These are phyloP conservation scores for Penaeus vannamei DNA, from an alignment of 1,140 invertebrate species.

Conservation along the genomic window DNA sequence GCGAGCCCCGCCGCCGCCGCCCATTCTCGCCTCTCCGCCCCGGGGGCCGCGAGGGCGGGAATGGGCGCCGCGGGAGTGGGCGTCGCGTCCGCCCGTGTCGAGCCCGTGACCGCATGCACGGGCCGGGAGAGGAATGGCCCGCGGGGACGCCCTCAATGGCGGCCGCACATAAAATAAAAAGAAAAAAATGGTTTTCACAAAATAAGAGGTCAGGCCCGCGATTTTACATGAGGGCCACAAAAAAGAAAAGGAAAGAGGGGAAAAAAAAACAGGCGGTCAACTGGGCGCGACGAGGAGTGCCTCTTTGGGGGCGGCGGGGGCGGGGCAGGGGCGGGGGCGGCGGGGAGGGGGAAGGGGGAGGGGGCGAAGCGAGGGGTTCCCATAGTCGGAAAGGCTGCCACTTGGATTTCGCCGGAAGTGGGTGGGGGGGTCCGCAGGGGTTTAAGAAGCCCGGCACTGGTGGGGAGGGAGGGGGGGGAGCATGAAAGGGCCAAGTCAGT, in stretches of 20 bases:
- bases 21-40: constrained; percentile 27
- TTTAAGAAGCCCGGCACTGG: too few relatives aligned
- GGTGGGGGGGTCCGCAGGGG: neutral
- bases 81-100: neutral
- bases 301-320: neutral
- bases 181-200: constrained; percentile 60
- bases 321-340: neutral
- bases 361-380: neutral
- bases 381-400: neutral
- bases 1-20: neutral
- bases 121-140: constrained; percentile 63
- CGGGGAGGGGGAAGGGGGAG: neutral
- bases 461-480: neutral
- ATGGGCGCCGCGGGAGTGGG: constrained; percentile 3
- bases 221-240: constrained; percentile 66
- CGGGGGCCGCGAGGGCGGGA: constrained; percentile 33
- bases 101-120: constrained; percentile 45
- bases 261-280: too few relatives aligned
- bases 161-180: constrained; percentile 59
- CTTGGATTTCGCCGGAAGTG: neutral
- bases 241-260: neutral
- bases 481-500: too few relatives aligned
- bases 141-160: constrained; percentile 55
- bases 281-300: neutral
- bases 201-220: constrained; percentile 67